Evolutionary conservation across 30 jellyfish, hydroid and myxozoan species (phyloP).

Genomic region (Turritopsis dohrnii): DNA sequence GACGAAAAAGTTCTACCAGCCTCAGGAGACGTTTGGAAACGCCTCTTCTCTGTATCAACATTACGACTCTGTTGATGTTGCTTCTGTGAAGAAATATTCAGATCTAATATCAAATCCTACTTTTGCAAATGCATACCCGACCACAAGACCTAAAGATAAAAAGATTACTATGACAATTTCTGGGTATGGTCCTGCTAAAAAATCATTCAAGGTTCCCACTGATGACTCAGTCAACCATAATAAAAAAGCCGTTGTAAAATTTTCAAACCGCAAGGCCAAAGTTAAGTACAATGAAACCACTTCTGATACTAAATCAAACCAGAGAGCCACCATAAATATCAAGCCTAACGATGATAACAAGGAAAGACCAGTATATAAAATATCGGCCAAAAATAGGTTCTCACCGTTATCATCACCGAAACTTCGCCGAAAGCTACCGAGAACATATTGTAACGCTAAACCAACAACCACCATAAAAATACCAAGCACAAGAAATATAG

Average conservation of each 20-base stretch:
- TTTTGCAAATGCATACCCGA: neutral
- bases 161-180: neutral
- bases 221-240: neutral
- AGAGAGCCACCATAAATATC: neutral
- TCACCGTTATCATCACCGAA: neutral
- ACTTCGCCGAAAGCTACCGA: neutral
- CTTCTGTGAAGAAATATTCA: neutral
- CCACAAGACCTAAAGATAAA: neutral
- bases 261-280: neutral
- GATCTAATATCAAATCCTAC: neutral
- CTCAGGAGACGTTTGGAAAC: neutral
- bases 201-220: neutral
- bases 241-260: neutral
- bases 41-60: neutral
- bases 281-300: neutral
- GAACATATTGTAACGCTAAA: neutral
- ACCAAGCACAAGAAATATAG: neutral
- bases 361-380: neutral
- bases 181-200: neutral
- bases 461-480: neutral
- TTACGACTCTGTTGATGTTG: neutral
- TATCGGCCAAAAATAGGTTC: neutral
- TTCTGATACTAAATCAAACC: neutral
- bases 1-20: neutral
- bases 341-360: neutral